These are phyloP conservation scores for Percopsis transmontana DNA, from an alignment of 2,113 vertebrate species.

Conservation along the genomic window DNA sequence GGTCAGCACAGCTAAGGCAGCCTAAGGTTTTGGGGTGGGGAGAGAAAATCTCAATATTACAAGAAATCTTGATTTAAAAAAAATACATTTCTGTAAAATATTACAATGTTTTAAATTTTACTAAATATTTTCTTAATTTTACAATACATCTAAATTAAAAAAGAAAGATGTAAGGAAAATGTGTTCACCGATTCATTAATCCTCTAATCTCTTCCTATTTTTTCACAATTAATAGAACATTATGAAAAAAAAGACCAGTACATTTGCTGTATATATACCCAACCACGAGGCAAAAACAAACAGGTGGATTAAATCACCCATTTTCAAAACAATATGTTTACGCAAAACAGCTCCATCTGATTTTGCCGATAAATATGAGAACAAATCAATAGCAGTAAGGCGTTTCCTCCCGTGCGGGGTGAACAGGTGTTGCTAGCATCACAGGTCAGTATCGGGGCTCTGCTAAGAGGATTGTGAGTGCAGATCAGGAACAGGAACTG, in stretches of 20 bases:
- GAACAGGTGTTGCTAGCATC: slow-evolving; percentile 71
- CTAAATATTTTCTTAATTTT: no score
- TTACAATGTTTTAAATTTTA: slow-evolving; percentile 39
- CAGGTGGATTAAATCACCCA: slow-evolving; percentile 25
- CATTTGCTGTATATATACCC: not conserved
- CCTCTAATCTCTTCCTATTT: not conserved
- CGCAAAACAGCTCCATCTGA: slow-evolving; percentile 7
- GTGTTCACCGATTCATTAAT: not conserved
- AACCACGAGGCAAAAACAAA: not conserved
- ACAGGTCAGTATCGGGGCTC: slow-evolving; percentile 77
- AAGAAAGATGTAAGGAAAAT: not conserved
- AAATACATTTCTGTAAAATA: no score
- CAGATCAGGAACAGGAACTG: slow-evolving; percentile 49
- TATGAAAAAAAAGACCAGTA: not conserved
- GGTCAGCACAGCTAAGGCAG: slow-evolving; percentile 47
- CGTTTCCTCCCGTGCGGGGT: slow-evolving; percentile 28
- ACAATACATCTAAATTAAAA: not conserved
- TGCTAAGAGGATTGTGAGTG: slow-evolving; percentile 62
- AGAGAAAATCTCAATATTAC: slow-evolving; percentile 22
- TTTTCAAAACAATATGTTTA: slow-evolving; percentile 16
- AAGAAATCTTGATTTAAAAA: no score
- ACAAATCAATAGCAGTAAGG: slow-evolving; percentile 11
- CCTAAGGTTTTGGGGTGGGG: slow-evolving; percentile 33
- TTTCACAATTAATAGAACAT: not conserved
- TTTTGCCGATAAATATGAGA: slow-evolving; percentile 5